Conservation (phyloP, 2,888 invertebrate genomes). For the Tinea trinotella region DNA sequence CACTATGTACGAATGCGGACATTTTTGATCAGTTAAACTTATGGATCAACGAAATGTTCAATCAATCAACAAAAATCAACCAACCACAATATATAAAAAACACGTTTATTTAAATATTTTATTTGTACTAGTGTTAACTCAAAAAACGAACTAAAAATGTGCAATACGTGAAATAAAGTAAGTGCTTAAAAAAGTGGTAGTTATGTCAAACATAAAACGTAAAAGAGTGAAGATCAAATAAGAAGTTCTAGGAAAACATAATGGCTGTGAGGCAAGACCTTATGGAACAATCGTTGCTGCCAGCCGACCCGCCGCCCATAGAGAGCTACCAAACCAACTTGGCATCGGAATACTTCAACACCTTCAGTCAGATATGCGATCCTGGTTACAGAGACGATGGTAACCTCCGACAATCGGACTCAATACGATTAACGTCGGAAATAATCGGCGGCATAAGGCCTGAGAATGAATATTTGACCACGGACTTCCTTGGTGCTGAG, state of each 20-base stretch:
- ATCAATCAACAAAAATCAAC: too few species aligned
- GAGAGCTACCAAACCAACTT: conserved; percentile 47
- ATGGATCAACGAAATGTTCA: too few species aligned
- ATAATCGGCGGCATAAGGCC: conserved; percentile 48
- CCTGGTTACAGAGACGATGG: conserved; percentile 38
- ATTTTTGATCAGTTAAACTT: too few species aligned
- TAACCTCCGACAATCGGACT: conserved; percentile 57
- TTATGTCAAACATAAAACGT: conserved; percentile 15
- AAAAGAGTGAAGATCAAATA: conserved; percentile 1
- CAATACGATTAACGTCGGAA: conserved; percentile 51
- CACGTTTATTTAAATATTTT: too few species aligned
- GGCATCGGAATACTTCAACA: conserved; percentile 61
- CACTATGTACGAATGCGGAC: too few species aligned
- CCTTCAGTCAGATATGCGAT: conserved; percentile 62
- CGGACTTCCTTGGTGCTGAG: conserved; percentile 44
- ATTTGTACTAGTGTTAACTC: too few species aligned
- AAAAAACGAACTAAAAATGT: neutral
- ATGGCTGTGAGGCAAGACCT: conserved; percentile 56
- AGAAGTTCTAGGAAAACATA: neutral
- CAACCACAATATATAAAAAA: too few species aligned
- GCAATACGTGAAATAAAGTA: neutral
- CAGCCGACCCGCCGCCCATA: conserved; percentile 72
- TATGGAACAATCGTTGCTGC: conserved; percentile 63
- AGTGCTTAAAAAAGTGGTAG: neutral
- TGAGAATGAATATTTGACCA: conserved; percentile 30